Evolutionary conservation across 2,113 vertebrate species (phyloP), one percentile per base, ranked within the genome.

Genomic region (Petroica traversi): DNA sequence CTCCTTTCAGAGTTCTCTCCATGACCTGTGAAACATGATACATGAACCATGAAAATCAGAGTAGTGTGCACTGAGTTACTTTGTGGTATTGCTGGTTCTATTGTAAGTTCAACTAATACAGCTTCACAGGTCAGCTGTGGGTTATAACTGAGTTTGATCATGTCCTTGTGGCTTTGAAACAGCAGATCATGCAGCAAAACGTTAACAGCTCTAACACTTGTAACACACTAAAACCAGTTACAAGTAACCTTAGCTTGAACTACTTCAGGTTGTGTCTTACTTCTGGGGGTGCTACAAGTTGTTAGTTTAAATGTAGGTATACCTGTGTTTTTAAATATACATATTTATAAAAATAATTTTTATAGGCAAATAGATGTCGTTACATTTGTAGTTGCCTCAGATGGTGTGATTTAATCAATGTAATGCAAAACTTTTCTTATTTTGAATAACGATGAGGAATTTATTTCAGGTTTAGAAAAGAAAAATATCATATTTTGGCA

Each of bases 91-190:
- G 18, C 51, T 82, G 90, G 63, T 89, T 91, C 83, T 92, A 89
- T 68, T 85, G 40, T 78, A 84, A 77, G 63, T 95, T 87, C 95
- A 92, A 58, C 78, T 95, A 85, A 72, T 85, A 71, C 15, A 93
- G 85, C 63, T 93, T 94, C 81, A 85, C 77, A 94, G 94, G 88
- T 95, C 93, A 95, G 52, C 85, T 93, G 87, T 66, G 91, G 94
- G 83, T 94, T 95, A 69, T 94, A 93, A 91, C 71, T 82, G 89
- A 94, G 54, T 96, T 91, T 87, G 80, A 91, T 95, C 74, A 41
- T 87, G 68, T 92, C 82, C 86, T 90, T 92, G 94, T 74, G 81
- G 85, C 52, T 95, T 95, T 67, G 66, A 77, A 94, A 88, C n/a
- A 73, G 51, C 68, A 68, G 59, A 85, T 88, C 88, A 86, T 51